These are phyloP conservation scores for Nemopilema nomurai DNA, from an alignment of 30 jellyfish, hydroid and myxozoan genomes.

Conservation along the genomic window DNA sequence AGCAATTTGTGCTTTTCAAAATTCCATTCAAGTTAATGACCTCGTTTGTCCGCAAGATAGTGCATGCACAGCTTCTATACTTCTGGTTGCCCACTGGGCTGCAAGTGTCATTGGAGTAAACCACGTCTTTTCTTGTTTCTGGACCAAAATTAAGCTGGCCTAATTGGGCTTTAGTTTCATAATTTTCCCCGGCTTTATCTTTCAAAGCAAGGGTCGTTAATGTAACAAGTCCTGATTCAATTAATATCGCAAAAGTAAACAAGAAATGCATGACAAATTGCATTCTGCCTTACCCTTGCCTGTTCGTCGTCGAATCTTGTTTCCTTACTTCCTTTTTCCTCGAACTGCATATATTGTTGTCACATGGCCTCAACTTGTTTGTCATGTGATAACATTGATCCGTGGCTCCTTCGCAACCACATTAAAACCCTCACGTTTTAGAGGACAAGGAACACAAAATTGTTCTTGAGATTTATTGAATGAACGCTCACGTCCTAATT, in stretches of 20 bases:
- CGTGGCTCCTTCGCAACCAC: neutral
- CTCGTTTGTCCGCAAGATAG: conserved; percentile 3
- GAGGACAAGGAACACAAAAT: too few relatives aligned
- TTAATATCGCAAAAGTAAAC: neutral
- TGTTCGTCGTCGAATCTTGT: too few relatives aligned
- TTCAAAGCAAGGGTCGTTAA: neutral
- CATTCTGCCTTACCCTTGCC: neutral
- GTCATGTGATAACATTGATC: neutral
- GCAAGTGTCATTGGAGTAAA: conserved; percentile 36
- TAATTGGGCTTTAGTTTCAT: neutral
- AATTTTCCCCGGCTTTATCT: neutral
- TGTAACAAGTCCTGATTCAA: neutral
- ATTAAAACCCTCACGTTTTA: neutral
- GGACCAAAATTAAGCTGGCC: neutral
- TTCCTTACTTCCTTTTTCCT: neutral
- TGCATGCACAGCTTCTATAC: conserved; percentile 58
- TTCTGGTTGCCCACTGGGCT: conserved; percentile 22
- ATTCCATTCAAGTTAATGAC: conserved; percentile 46
- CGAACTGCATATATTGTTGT: neutral
- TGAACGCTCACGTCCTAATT: too few relatives aligned
- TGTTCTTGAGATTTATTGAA: too few relatives aligned
- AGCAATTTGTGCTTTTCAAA: conserved; percentile 18
- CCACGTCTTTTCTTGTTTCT: conserved; percentile 9
- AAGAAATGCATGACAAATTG: neutral
- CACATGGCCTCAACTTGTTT: neutral